These are phyloP conservation scores for Philaethria dido DNA, from an alignment of 2,888 invertebrate species.

Conservation along the genomic window DNA sequence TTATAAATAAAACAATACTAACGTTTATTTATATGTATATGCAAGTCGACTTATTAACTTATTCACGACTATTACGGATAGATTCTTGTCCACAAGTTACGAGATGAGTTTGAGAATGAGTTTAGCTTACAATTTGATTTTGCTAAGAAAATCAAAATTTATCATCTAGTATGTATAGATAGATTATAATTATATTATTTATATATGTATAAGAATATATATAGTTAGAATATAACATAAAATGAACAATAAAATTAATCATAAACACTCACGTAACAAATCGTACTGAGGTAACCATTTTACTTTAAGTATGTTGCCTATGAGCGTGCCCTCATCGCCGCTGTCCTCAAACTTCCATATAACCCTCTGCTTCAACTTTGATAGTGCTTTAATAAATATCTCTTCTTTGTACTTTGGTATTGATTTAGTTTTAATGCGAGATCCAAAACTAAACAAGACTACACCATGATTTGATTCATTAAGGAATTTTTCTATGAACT, in stretches of 20 bases:
- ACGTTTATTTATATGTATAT: too few species aligned
- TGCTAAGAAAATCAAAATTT: too few species aligned
- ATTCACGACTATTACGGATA: too few species aligned
- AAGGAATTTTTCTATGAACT: constrained; percentile 86
- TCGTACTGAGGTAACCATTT: constrained; percentile 90
- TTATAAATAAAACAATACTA: too few species aligned
- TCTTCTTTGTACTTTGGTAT: constrained; percentile 85
- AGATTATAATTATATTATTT: not conserved
- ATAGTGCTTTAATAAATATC: constrained; percentile 85
- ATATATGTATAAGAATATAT: not conserved
- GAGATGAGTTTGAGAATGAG: too few species aligned
- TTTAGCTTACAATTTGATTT: too few species aligned
- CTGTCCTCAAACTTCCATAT: constrained; percentile 91
- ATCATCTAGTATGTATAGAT: too few species aligned
- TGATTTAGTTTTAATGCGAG: constrained; percentile 87
- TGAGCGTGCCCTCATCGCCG: constrained; percentile 64
- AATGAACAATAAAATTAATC: not conserved
- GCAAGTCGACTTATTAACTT: too few species aligned
- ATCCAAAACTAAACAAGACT: constrained; percentile 90
- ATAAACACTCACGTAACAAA: constrained; percentile 84
- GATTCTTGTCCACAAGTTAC: too few species aligned
- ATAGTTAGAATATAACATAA: not conserved
- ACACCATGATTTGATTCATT: constrained; percentile 87
- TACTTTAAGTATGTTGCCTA: constrained; percentile 82
- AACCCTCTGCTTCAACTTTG: constrained; percentile 86